Base-by-base conservation (phyloP, 2,888 invertebrate genomes). In the Linyphia triangularis region DNA sequence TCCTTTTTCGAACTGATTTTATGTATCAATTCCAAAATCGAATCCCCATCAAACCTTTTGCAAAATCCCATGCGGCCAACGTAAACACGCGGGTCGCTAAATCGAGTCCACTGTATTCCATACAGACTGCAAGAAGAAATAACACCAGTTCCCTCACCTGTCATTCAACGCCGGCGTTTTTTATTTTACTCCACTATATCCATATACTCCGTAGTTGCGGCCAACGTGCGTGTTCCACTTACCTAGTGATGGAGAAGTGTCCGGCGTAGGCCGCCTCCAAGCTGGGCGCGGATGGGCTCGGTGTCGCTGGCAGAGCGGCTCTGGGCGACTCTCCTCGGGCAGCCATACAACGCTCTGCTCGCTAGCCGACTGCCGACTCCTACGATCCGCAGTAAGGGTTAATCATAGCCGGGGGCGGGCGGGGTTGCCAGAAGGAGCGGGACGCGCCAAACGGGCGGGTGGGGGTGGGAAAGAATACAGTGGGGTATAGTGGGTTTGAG, bases 181-280 rank as follows among this genome's bases (percentile, higher is more conserved):
- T n/a, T n/a, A n/a, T n/a, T n/a, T n/a, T n/a, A n/a, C n/a, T n/a
- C n/a, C n/a, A n/a, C n/a, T n/a, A n/a, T n/a, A n/a, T n/a, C n/a
- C n/a, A n/a, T n/a, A n/a, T n/a, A n/a, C n/a, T n/a, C n/a, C n/a
- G n/a, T n/a, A n/a, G n/a, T n/a, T n/a, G n/a, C n/a, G n/a, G n/a
- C n/a, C n/a, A n/a, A n/a, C n/a, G 33, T 69, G 69, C 69, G 69
- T 69, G 81, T 69, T 37, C 81, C 33, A 69, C 78, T 84, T 75
- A 89, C 89, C 89, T 89, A 79, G 79, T 85, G 79, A 89, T 89
- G 43, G 89, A 85, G 69, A 89, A 89, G 37, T 85, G 89, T 67
- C 85, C 89, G 28, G 85, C 89, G 59, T 89, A 89, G 30, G 82
- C 82, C 2, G 88, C 88, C n/a, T 72, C 83, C 43, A 43, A 33